Base-by-base conservation (phyloP, 2,113 vertebrate genomes). In the Pseudopipra pipra region DNA sequence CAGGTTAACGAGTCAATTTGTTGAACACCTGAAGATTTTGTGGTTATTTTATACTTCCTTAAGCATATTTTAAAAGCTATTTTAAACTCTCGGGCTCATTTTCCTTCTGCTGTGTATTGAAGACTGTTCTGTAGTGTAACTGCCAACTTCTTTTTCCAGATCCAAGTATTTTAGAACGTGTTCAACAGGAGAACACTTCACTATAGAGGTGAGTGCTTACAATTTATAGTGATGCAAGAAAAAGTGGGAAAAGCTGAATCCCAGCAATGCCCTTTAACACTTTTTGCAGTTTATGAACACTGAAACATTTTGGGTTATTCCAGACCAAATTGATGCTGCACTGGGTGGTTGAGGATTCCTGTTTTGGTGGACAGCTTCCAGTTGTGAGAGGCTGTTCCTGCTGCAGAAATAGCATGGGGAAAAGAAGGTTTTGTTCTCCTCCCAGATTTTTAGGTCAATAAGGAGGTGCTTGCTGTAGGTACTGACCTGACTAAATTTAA, bases 91-190 rank as follows among this genome's bases (percentile, higher is more conserved):
- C 1, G 0, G 13, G 35, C 35, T 78, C 4, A 3, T 35, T 91
- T 59, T 55, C 31, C 12, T 88, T 77, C 28, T 87, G 54, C 54
- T 80, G 15, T 78, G 30, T 63, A 16, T 33, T 63, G 30, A 56
- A 61, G 20, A 31, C 41, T 83, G 3, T 87, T 85, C 55, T 33
- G 31, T 44, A 65, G 33, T 79, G 46, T 95, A 87, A 97, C 75
- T 47, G 12, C 44, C 39, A 63, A 14, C 88, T 95, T 97, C 30
- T 90, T 93, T 97, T 97, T 96, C n/a, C 88, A 98, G 98, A 90
- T 98, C 98, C 17, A 98, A 98, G 83, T 98, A 98, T 96, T 98
- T 98, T 76, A 98, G 97, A 93, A 98, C 98, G 8, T 98, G 97
- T 87, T 95, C 98, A 59, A 97, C 97, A 87, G 98, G 98, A 90